Base-by-base conservation (phyloP, 1,140 invertebrate genomes). In the Thrips palmi region DNA sequence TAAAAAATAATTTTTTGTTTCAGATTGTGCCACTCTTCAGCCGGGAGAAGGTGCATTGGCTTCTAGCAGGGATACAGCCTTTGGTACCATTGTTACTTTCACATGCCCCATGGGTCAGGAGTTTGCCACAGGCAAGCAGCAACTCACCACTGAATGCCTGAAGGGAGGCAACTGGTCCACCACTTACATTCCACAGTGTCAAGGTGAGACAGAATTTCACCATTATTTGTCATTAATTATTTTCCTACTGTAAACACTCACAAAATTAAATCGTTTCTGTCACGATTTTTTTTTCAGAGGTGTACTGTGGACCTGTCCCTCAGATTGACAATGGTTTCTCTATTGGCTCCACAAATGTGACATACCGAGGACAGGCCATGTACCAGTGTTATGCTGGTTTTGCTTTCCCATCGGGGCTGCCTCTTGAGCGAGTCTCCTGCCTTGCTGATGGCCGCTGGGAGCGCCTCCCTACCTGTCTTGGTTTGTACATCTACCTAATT, bases 251-350 rank as follows among this genome's bases (percentile, higher is more conserved):
- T 38, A 10, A 27, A 17, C 10, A 18, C n/a, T 33, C 4, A 11
- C 27, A 23, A 22, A n/a, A 19, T 22, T 21, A 18, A 33, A 33
- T 6, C 17, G 18, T 33, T 15, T 6, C 17, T 33, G 15, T 21
- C 25, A 36, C 11, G 14, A 22, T 36, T 6, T 12, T 18, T 33
- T 31, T 45, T 58, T 19, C 62, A 82, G 87, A 92, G 66, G 83
- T 93, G 12, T 97, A 96, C 53, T 97, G 91, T 58, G 88, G 88
- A 36, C 87, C 89, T 22, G 89, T 96, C 18, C 91, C 91, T 39
- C 89, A 94, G 66, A 96, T 96, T 40, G 85, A 92, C 49, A 97
- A 94, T 55, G 91, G 91, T 31, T 94, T 93, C 54, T 93, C 89
- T 1, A 89, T 92, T 52, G 83, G 80, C 32, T 88, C 89, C 1